Base-by-base conservation (phyloP, 2,797 vertebrate genomes). In the Calcarius lapponicus region DNA sequence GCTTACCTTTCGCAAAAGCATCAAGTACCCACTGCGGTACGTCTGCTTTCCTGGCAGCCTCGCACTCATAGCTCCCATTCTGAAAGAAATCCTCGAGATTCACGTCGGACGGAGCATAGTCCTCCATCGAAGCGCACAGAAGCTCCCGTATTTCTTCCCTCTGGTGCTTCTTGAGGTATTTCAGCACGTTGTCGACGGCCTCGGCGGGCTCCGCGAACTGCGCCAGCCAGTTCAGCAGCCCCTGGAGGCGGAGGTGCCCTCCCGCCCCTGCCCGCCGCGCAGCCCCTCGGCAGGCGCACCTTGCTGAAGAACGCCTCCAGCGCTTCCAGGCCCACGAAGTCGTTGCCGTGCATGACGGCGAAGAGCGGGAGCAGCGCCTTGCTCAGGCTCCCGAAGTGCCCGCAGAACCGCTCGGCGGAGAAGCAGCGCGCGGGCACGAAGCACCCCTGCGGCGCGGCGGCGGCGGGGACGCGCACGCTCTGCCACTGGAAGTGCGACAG, bases 311-410 rank as follows among this genome's bases (percentile, higher is more conserved):
- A 97, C 1, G n/a, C 95, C 40, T 99, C 98, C 3, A 98, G 67
- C 18, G 97, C 96, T 7, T 97, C 97, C 58, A 97, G 96, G 11
- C 95, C 93, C 3, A 96, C n/a, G 18, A 99, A 98, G 96, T 99
- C 99, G 40, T 99, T 99, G 7, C 99, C 99, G 32, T 45, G 96
- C 7, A 99, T 80, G 60, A 98, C 99, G 2, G 99, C 99, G 25
- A 99, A 99, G 15, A 99, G 97, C 17, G 99, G 99, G 0, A 99
- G 97, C 64, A 99, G 97, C 19, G 97, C 96, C 28, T 79, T 97
- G 92, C 98, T 98, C 88, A 98, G 97, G n/a, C 85, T 97, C 18
- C 97, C 92, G 93, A 99, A 99, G 94, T 98, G 97, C 15, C 21
- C n/a, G 96, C 99, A 99, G 91, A 99, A 97, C 3, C 73, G 58